phyloP scores from a whole-genome alignment of 1,140 invertebrate species.

The Periplaneta americana region DNA sequence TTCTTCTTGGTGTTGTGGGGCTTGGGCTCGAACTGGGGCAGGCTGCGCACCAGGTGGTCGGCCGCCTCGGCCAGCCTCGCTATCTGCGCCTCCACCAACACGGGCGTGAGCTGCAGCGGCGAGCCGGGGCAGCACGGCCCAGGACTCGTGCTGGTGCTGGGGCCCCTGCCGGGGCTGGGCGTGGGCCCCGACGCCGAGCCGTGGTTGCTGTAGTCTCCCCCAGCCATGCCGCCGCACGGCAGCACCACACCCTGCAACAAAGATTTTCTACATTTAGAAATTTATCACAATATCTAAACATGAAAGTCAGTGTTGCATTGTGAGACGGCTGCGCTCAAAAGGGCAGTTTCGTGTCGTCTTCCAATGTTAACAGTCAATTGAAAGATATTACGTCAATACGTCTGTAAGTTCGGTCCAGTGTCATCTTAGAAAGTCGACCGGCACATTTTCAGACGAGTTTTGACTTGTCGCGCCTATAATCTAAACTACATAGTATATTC shows the following conservation, averaged over 20 bases:
- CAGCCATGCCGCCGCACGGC: not conserved
- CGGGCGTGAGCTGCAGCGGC: conserved; percentile 60
- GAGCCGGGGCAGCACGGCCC: conserved; percentile 33
- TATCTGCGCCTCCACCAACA: conserved; percentile 78
- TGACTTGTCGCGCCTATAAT: too few species aligned
- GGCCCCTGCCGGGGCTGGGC: conserved; percentile 27
- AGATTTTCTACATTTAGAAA: too few species aligned
- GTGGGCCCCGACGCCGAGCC: not conserved
- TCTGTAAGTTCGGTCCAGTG: too few species aligned
- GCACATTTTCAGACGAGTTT: too few species aligned
- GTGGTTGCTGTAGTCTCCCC: not conserved
- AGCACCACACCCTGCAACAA: not conserved
- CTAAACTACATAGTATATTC: too few species aligned
- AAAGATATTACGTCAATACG: too few species aligned
- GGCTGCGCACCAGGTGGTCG: conserved; percentile 69
- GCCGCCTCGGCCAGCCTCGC: conserved; percentile 76
- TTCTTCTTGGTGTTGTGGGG: conserved; percentile 88
- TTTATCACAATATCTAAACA: too few species aligned
- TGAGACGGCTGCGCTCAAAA: too few species aligned
- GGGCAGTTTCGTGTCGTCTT: too few species aligned
- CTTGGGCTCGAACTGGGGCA: conserved; percentile 74
- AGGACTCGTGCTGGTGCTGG: conserved; percentile 31
- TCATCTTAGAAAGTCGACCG: too few species aligned
- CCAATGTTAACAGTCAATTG: too few species aligned
- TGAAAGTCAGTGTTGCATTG: too few species aligned